Evolutionary conservation across 1,140 invertebrate species (phyloP).

Genomic region (Coptotermes formosanus): DNA sequence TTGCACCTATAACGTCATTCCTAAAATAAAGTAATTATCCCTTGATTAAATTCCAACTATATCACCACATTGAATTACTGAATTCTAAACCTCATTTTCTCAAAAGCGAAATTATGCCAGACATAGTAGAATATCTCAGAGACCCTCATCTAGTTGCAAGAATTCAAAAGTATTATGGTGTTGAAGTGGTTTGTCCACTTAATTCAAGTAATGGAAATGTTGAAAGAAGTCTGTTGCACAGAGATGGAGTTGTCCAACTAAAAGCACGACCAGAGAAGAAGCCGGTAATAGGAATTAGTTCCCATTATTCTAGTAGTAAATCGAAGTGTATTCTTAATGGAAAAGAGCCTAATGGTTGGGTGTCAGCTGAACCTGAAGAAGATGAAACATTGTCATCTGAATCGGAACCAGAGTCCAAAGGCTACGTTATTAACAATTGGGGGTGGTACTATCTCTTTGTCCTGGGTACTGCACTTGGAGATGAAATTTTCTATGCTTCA

Average conservation of each 20-base stretch:
- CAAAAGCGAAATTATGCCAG: constrained; percentile 30
- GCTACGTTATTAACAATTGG: constrained; percentile 66
- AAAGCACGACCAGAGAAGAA: neutral
- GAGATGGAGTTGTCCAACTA: neutral
- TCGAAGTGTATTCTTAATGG: constrained; percentile 41
- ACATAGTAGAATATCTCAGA: constrained; percentile 59
- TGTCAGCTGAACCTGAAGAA: constrained; percentile 41
- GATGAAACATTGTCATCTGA: constrained; percentile 37
- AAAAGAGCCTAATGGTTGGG: constrained; percentile 42
- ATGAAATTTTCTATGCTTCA: constrained; percentile 83
- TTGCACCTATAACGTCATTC: no score
- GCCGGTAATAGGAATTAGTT: constrained; percentile 12
- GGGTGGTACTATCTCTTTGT: constrained; percentile 86
- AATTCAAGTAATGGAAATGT: constrained; percentile 39
- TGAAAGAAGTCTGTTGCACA: constrained; percentile 34
- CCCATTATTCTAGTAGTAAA: constrained; percentile 22
- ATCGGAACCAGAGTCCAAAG: constrained; percentile 39
- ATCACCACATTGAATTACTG: no score
- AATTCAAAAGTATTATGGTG: constrained; percentile 71
- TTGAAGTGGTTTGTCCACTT: constrained; percentile 47
- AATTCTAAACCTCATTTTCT: no score
- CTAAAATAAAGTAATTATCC: no score
- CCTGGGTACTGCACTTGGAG: constrained; percentile 79
- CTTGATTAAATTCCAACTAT: no score
- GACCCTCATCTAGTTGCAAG: constrained; percentile 65